Base-by-base conservation (phyloP, 2,888 invertebrate genomes). In the Cosmorhoe ocellata region DNA sequence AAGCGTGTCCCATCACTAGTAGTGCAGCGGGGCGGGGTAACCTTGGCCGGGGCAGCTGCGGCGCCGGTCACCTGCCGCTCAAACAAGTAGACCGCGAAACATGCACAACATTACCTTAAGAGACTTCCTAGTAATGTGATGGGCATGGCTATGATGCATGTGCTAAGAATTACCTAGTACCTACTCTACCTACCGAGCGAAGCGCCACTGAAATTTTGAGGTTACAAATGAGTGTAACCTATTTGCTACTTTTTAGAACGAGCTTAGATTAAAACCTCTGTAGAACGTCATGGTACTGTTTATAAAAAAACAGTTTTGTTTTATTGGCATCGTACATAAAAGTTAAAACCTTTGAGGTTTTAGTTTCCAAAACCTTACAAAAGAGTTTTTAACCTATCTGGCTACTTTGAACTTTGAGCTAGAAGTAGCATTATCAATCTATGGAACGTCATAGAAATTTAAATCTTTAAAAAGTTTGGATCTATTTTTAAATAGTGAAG, bases 1-100 rank as follows among this genome's bases (percentile, higher is more conserved):
- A 26, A 26, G 13, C 13, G 2, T 24, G 63, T 24, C 61, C 63
- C 84, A 74, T 74, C 83, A 79, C 84, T 85, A 84, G 65, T 63
- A 70, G 72, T 36, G 42, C 46, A 44, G 76, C 69, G 74, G 78
- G 79, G 78, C 72, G 79, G 72, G 76, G 79, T 71, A 83, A 84
- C 85, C 88, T 85, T 89, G 84, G 76, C 53, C 34, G 58, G 13
- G 70, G 84, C 88, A 84, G 87, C 88, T 84, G 88, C 84, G 46
- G 50, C 66, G 50, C 50, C 71, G 79, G 74, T 84, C 86, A 86
- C 87, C 88, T 85, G 85, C 88, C 81, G 78, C 70, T 75, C 73
- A 66, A 70, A 78, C 84, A 79, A 82, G 78, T 80, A 84, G 74
- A 66, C 46, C 48, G 55, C 61, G 49, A 58, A 53, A 60, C 58